Conservation (phyloP, 2,888 invertebrate species). For the Graphium colonna region DNA sequence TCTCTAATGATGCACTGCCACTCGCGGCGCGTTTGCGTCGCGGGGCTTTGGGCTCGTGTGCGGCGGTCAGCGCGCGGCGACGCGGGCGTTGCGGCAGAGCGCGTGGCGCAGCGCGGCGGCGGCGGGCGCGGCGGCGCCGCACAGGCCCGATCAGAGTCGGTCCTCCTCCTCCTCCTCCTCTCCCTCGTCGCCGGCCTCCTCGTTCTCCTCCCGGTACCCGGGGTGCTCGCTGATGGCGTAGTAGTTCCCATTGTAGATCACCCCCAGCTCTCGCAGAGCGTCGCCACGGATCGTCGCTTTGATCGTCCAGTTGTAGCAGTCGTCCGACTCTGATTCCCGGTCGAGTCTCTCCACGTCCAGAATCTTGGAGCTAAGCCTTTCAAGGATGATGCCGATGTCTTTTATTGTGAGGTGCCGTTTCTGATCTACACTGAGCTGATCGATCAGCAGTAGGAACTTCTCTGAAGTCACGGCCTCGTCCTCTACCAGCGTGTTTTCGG, state of each 20-base stretch:
- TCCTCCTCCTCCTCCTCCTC: conserved; percentile 91
- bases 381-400: conserved; percentile 96
- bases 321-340: conserved; percentile 94
- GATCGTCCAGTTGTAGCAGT: conserved; percentile 98
- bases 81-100: conserved; percentile 60
- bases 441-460: conserved; percentile 95
- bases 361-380: conserved; percentile 94
- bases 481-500: conserved; percentile 95
- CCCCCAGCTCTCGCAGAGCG: conserved; percentile 93
- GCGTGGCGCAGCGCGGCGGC: conserved; percentile 64
- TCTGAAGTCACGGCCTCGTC: conserved; percentile 94
- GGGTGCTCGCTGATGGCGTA: conserved; percentile 97
- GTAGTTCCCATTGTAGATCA: conserved; percentile 97
- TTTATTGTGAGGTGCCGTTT: conserved; percentile 95
- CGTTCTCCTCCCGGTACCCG: conserved; percentile 94
- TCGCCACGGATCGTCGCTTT: conserved; percentile 96
- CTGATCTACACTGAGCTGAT: conserved; percentile 95
- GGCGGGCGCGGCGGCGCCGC: conserved; percentile 74
- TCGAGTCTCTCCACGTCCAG: conserved; percentile 95
- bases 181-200: conserved; percentile 90
- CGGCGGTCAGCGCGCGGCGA: conserved; percentile 44
- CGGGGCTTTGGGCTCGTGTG: conserved; percentile 32
- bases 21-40: conserved; percentile 39
- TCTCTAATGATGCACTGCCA: conserved; percentile 55
- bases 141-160: conserved; percentile 80